A percentile compares a stretch with the other conserved stretches of the same genome.
These are phyloP conservation scores for Pristis pectinata DNA, from an alignment of 2,797 vertebrate genomes.

Conservation along the genomic window DNA sequence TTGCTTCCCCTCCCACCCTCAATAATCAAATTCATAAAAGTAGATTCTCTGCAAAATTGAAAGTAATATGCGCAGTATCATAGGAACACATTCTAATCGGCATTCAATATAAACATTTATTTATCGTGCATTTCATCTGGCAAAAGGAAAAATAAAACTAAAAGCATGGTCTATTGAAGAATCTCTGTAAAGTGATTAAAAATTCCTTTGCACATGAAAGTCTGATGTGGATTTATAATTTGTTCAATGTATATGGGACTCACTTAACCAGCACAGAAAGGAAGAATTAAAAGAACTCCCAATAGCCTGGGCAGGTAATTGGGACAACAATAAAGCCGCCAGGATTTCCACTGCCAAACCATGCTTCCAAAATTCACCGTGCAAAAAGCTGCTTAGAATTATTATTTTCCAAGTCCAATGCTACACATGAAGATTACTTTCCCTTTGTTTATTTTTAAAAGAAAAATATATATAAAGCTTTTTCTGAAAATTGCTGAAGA, in stretches of 20 bases:
- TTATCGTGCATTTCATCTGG: conserved; percentile 17
- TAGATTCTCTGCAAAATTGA: conserved; percentile 8
- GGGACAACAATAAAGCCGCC: conserved; percentile 51
- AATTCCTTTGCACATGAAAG: conserved; percentile 51
- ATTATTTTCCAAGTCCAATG: conserved; percentile 65
- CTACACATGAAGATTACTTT: conserved; percentile 65
- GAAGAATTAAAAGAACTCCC: conserved; percentile 38
- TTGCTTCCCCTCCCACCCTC: not conserved
- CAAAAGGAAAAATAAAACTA: conserved; percentile 50
- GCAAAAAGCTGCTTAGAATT: conserved; percentile 71
- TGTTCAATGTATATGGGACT: conserved; percentile 39
- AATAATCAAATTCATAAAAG: conserved; percentile 37
- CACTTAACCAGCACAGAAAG: conserved; percentile 40
- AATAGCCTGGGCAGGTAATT: conserved; percentile 52
- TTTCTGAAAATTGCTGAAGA: conserved; percentile 68
- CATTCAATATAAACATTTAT: conserved; percentile 39
- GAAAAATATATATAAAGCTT: conserved; percentile 73
- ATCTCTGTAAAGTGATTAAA: conserved; percentile 48
- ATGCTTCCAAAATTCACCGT: conserved; percentile 80
- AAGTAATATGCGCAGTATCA: conserved; percentile 44
- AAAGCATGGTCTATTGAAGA: conserved; percentile 50
- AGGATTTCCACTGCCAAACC: conserved; percentile 60
- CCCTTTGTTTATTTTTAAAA: conserved; percentile 64
- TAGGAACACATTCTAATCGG: conserved; percentile 49
- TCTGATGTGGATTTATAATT: conserved; percentile 44